These are phyloP conservation scores for Ganaspis brasiliensis DNA, from an alignment of 2,888 invertebrate genomes.

Conservation along the genomic window DNA sequence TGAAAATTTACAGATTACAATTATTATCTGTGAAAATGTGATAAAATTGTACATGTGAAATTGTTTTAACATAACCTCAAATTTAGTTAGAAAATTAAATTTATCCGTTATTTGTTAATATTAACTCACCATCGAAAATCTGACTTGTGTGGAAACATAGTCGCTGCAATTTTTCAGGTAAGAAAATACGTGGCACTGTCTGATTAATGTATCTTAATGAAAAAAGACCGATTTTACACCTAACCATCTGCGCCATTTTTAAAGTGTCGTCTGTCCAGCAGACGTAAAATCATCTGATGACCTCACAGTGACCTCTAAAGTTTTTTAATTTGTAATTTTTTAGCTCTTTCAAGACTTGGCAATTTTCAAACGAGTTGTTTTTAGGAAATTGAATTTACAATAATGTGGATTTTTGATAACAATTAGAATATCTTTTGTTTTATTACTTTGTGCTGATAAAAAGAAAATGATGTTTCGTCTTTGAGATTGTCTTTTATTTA, in stretches of 20 bases:
- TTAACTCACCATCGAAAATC: conserved; percentile 73
- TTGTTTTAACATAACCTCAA: conserved; percentile 7
- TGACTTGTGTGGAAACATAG: conserved; percentile 77
- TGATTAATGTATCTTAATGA: conserved; percentile 68
- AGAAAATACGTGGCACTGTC: conserved; percentile 64
- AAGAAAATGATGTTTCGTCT: too few species aligned
- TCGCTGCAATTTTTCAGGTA: conserved; percentile 72
- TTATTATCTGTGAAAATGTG: neutral
- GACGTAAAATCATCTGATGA: conserved; percentile 22
- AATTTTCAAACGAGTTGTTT: too few species aligned
- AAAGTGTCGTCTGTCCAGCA: conserved; percentile 16
- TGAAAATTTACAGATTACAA: neutral
- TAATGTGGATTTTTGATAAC: too few species aligned
- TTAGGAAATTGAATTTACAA: too few species aligned
- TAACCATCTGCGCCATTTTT: conserved; percentile 76
- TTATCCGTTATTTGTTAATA: neutral
- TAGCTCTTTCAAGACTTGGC: too few species aligned
- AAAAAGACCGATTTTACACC: conserved; percentile 69
- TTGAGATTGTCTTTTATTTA: too few species aligned
- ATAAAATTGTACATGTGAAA: conserved; percentile 20
- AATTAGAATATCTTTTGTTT: too few species aligned
- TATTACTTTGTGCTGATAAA: too few species aligned
- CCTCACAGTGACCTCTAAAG: conserved; percentile 29
- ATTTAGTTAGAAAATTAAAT: neutral
- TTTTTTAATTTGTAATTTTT: neutral